A percentile compares a stretch with the other conserved stretches of the same genome.
phyloP scores from a whole-genome alignment of 2,888 invertebrate genomes.

The Agrochola lychnidis region DNA sequence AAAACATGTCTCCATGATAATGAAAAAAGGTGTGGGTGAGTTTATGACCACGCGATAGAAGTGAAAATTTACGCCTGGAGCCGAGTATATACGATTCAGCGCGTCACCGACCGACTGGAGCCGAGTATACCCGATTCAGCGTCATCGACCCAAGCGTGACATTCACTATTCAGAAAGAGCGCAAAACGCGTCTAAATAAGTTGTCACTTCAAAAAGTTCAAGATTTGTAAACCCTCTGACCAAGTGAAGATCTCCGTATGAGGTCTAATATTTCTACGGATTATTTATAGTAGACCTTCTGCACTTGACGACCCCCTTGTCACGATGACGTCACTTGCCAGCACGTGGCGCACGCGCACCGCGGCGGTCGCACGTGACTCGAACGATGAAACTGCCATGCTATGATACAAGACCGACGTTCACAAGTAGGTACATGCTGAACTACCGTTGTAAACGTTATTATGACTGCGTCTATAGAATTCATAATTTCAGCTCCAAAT shows the following conservation, averaged over 20 bases:
- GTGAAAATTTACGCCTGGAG: too few species aligned
- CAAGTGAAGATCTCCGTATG: neutral
- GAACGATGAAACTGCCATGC: slow-evolving; percentile 25
- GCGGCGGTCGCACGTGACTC: slow-evolving; percentile 46
- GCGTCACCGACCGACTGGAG: too few species aligned
- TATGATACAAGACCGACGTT: neutral
- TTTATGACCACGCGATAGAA: too few species aligned
- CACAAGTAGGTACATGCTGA: neutral
- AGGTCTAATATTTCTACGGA: neutral
- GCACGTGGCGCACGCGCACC: slow-evolving; percentile 59
- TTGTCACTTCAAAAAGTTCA: too few species aligned
- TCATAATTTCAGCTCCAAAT: neutral
- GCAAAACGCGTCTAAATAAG: too few species aligned
- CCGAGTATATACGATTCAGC: too few species aligned
- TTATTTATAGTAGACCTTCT: slow-evolving; percentile 30
- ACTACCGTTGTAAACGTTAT: slow-evolving; percentile 7
- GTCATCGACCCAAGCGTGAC: too few species aligned
- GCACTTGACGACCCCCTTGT: neutral
- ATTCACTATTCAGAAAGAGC: too few species aligned
- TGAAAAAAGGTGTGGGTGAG: neutral
- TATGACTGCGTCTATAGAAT: slow-evolving; percentile 3
- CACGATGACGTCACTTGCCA: slow-evolving; percentile 20
- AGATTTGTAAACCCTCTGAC: neutral
- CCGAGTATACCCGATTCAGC: too few species aligned
- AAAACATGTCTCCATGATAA: neutral